A percentile compares a stretch with the other conserved stretches of the same genome.
phyloP scores from a whole-genome alignment of 2,888 invertebrate species.

The Meiosimyza decipiens region DNA sequence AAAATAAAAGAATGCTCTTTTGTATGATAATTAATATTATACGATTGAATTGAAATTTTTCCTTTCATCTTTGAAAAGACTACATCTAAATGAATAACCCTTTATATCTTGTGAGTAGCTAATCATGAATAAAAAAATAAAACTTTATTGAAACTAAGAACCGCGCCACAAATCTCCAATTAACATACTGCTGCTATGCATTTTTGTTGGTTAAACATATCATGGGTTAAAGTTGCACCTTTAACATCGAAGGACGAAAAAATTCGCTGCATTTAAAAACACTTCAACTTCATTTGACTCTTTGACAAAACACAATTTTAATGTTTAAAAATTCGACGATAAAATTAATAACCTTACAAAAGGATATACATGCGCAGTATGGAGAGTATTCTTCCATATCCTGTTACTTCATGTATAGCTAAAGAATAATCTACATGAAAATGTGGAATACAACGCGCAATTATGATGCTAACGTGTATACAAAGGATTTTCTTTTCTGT shows the following conservation, averaged over 20 bases:
- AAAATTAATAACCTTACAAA: constrained; percentile 24
- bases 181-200: constrained; percentile 14
- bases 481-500: constrained; percentile 26
- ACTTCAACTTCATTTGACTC: neutral
- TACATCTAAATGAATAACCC: too few relatives aligned
- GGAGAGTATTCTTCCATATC: constrained; percentile 6
- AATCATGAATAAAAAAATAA: constrained; percentile 27
- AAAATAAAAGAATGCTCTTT: too few relatives aligned
- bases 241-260: constrained; percentile 41
- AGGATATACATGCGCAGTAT: constrained; percentile 13
- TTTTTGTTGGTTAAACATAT: constrained; percentile 34
- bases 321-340: constrained; percentile 25
- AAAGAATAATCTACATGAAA: constrained; percentile 7
- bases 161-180: constrained; percentile 26
- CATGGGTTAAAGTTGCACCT: constrained; percentile 44
- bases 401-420: constrained; percentile 30
- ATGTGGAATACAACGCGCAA: constrained; percentile 17
- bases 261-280: neutral
- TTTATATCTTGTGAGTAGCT: neutral
- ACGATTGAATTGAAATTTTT: too few relatives aligned
- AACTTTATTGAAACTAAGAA: constrained; percentile 1
- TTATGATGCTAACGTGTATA: constrained; percentile 20
- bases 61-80: too few relatives aligned
- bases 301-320: constrained; percentile 12
- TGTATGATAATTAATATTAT: too few relatives aligned